phyloP scores from a whole-genome alignment of 2,888 invertebrate species.

The Lasioglossum pauxillum region DNA sequence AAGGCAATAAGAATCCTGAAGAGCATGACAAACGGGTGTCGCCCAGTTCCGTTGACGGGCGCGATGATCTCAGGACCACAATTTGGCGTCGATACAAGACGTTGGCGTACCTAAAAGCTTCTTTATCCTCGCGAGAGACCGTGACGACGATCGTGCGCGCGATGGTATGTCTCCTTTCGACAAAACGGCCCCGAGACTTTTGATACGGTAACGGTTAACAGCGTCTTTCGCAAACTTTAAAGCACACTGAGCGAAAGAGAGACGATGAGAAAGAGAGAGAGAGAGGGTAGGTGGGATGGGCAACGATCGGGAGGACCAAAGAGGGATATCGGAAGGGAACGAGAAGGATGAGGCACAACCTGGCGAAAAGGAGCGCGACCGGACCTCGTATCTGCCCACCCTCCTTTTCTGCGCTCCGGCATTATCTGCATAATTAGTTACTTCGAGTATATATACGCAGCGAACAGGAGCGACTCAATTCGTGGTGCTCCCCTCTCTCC shows the following conservation, averaged over 20 bases:
- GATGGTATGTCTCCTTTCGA: conserved; percentile 12
- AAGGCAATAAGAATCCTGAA: background rate
- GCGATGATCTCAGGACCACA: background rate
- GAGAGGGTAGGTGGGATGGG: background rate
- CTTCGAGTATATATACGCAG: conserved; percentile 67
- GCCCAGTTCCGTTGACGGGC: background rate
- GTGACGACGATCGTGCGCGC: conserved; percentile 13
- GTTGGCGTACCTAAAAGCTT: conserved; percentile 16
- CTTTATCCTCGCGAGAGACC: conserved; percentile 29
- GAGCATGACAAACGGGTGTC: background rate
- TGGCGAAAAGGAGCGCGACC: conserved; percentile 63
- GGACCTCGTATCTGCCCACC: conserved; percentile 70
- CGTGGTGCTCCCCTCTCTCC: conserved; percentile 48
- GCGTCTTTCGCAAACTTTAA: conserved; percentile 48
- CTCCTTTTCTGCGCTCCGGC: conserved; percentile 70
- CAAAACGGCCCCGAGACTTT: conserved; percentile 30
- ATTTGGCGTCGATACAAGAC: background rate
- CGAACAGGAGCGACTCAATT: conserved; percentile 77
- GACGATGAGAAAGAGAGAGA: background rate
- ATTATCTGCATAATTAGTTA: conserved; percentile 81
- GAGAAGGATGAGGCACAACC: conserved; percentile 61
- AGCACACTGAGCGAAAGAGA: conserved; percentile 43
- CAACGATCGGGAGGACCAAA: conserved; percentile 37
- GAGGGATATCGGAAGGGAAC: conserved; percentile 57
- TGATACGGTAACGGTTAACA: conserved; percentile 50